phyloP scores from a whole-genome alignment of 2,888 invertebrate genomes.

The Nesidiocoris tenuis region DNA sequence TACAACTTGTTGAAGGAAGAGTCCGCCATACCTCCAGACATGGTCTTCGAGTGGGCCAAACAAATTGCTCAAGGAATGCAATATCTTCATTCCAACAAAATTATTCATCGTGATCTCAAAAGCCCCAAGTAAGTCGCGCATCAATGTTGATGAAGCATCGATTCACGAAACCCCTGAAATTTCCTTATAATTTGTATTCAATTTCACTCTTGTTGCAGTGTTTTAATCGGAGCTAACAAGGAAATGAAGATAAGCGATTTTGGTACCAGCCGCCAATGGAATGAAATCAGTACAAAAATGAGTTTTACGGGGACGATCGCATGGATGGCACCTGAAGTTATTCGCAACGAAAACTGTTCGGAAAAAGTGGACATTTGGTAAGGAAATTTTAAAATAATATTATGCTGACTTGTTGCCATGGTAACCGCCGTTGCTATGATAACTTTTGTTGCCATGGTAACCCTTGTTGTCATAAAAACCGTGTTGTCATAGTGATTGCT shows the following conservation, averaged over 20 bases:
- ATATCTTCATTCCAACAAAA: conserved; percentile 92
- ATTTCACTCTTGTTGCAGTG: conserved; percentile 61
- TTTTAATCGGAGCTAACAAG: conserved; percentile 77
- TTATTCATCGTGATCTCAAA: conserved; percentile 97
- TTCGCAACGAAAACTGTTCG: conserved; percentile 92
- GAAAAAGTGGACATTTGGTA: conserved; percentile 97
- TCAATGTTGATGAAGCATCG: not conserved
- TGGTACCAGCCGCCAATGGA: conserved; percentile 93
- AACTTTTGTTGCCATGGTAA: too few relatives aligned
- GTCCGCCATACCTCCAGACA: conserved; percentile 77
- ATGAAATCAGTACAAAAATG: conserved; percentile 94
- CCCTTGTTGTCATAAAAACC: too few relatives aligned
- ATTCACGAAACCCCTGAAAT: not conserved
- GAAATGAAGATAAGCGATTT: conserved; percentile 96
- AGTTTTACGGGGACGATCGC: conserved; percentile 97
- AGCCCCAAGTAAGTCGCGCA: conserved; percentile 89
- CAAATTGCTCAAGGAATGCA: conserved; percentile 96
- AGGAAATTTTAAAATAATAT: conserved; percentile 50
- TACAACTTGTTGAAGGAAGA: conserved; percentile 85
- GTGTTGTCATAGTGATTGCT: too few relatives aligned
- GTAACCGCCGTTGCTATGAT: too few relatives aligned
- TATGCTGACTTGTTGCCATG: too few relatives aligned
- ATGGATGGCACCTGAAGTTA: conserved; percentile 99
- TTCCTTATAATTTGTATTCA: not conserved
- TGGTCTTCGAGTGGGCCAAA: conserved; percentile 88